These are phyloP conservation scores for Cryptophagus acutangulus DNA, from an alignment of 2,888 invertebrate species.

Conservation along the genomic window DNA sequence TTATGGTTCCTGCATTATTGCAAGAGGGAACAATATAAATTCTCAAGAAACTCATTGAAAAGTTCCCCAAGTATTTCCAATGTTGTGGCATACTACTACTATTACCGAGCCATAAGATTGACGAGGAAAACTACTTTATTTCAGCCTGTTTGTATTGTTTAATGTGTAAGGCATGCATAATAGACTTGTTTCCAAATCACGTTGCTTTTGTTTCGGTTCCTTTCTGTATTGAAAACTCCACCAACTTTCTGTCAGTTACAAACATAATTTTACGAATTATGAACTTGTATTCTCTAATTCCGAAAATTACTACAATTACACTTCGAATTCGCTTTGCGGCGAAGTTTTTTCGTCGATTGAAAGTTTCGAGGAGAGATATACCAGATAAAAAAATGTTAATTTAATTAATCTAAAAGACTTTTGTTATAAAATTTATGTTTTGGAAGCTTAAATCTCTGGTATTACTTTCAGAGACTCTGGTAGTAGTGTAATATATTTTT, in stretches of 20 bases:
- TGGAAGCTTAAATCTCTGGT: background rate
- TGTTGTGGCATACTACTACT: slow-evolving; percentile 23
- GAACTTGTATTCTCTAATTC: slow-evolving; percentile 4
- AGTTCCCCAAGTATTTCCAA: slow-evolving; percentile 39
- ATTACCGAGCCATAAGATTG: slow-evolving; percentile 26
- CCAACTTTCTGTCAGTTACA: slow-evolving; percentile 16
- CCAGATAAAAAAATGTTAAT: background rate
- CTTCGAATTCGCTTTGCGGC: too few relatives aligned
- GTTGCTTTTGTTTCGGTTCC: slow-evolving; percentile 20
- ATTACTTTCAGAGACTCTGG: background rate
- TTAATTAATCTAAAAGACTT: background rate
- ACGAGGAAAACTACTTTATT: slow-evolving; percentile 34
- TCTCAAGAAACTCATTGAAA: slow-evolving; percentile 36
- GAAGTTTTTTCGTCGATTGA: too few relatives aligned
- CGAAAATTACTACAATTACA: slow-evolving; percentile 1
- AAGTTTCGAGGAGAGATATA: background rate
- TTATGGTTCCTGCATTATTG: slow-evolving; percentile 32
- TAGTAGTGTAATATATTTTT: background rate
- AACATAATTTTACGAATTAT: slow-evolving; percentile 3
- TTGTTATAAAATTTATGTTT: slow-evolving; percentile 1
- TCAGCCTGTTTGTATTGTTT: slow-evolving; percentile 25
- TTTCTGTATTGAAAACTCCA: slow-evolving; percentile 6
- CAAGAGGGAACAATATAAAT: slow-evolving; percentile 37
- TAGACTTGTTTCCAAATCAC: slow-evolving; percentile 20
- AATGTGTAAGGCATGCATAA: slow-evolving; percentile 19